Evolutionary conservation across 2,113 vertebrate genomes (phyloP).

Genomic region (Myodes glareolus): DNA sequence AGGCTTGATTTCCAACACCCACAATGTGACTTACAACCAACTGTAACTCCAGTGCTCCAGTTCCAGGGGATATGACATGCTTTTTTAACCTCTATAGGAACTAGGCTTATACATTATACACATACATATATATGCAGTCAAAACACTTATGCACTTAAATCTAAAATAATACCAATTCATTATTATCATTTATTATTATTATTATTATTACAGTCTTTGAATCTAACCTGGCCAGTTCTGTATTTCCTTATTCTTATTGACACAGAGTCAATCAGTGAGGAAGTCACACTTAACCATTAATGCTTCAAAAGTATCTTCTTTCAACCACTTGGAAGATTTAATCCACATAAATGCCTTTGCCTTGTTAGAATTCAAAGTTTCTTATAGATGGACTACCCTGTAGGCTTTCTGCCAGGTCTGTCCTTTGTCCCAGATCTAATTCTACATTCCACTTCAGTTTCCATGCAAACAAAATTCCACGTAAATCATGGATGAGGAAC

Average conservation of each 20-base stretch:
- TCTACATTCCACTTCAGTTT: neutral
- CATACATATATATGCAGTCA: neutral
- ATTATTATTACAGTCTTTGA: neutral
- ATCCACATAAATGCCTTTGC: neutral
- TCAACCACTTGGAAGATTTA: neutral
- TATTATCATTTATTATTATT: neutral
- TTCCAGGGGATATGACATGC: neutral
- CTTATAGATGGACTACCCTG: neutral
- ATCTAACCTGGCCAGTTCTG: neutral
- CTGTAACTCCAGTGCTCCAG: neutral
- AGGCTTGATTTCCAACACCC: neutral
- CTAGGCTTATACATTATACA: neutral
- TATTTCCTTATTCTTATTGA: neutral
- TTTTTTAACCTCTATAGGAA: neutral
- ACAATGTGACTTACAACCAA: neutral
- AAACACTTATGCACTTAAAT: neutral
- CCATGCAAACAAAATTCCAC: neutral
- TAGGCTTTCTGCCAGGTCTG: neutral
- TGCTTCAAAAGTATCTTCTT: neutral
- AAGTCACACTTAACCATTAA: neutral
- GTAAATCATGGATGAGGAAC: slow-evolving; percentile 9
- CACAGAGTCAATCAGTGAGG: neutral
- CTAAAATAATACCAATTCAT: neutral
- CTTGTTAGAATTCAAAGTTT: neutral
- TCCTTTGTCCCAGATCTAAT: neutral